These are phyloP conservation scores for Leptoteleia sp. DNA, from an alignment of 1,140 invertebrate species.

Conservation along the genomic window DNA sequence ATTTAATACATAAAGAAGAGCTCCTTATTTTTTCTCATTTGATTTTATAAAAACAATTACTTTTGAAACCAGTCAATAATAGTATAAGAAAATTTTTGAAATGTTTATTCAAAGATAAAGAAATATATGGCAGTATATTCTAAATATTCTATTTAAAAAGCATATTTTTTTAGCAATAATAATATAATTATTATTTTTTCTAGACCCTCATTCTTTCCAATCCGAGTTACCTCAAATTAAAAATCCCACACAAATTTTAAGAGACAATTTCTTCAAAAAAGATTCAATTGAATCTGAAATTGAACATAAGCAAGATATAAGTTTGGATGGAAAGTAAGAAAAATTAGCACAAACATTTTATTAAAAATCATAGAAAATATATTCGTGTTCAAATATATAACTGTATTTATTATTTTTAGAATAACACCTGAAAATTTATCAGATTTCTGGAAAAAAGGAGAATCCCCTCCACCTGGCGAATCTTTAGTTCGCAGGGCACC, in stretches of 20 bases:
- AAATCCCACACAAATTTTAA: conserved; percentile 55
- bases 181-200: neutral
- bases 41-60: too few species aligned
- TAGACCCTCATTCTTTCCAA: neutral
- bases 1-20: too few species aligned
- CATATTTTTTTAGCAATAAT: neutral
- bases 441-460: conserved; percentile 71
- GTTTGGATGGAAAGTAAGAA: conserved; percentile 82
- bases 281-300: conserved; percentile 64
- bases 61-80: too few species aligned
- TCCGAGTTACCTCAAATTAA: conserved; percentile 17
- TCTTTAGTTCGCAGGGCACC: conserved; percentile 22
- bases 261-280: conserved; percentile 79
- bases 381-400: too few species aligned
- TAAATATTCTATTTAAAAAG: too few species aligned
- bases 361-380: too few species aligned
- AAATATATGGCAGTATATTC: too few species aligned
- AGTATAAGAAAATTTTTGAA: too few species aligned
- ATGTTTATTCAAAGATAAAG: too few species aligned
- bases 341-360: too few species aligned
- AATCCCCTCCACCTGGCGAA: conserved; percentile 9
- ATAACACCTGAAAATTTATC: conserved; percentile 75
- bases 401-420: conserved; percentile 66
- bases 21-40: too few species aligned
- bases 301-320: conserved; percentile 74